Percentiles rank a stretch among this genome's conserved stretches.
Conservation (phyloP, 2,797 vertebrate genomes). For the Prionace glauca region DNA sequence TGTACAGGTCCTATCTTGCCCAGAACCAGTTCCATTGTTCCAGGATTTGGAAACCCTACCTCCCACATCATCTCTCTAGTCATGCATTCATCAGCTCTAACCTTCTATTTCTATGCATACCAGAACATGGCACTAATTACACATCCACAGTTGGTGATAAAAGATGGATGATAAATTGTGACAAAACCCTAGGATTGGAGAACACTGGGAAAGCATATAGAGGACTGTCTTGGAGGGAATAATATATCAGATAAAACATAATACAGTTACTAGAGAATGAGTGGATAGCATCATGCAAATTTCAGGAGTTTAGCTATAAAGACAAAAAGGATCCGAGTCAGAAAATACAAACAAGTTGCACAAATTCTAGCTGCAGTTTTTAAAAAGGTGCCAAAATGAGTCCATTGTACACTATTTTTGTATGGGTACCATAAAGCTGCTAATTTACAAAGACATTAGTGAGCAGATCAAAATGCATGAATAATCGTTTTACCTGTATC, state of each 20-base stretch:
- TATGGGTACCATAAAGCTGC: neutral
- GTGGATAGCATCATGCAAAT: neutral
- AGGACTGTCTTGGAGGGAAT: neutral
- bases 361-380: neutral
- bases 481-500: slow-evolving; percentile 73
- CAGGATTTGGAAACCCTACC: too few species aligned
- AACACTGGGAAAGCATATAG: neutral
- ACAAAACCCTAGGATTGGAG: neutral
- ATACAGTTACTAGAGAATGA: neutral
- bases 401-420: neutral
- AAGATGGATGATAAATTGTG: neutral
- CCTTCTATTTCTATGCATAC: too few species aligned
- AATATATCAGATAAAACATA: neutral
- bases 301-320: neutral
- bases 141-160: neutral
- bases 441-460: neutral
- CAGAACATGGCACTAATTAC: neutral
- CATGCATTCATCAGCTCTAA: too few species aligned
- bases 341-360: neutral
- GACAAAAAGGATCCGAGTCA: neutral
- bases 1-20: too few species aligned
- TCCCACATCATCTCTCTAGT: too few species aligned
- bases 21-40: too few species aligned
- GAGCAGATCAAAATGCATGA: neutral
- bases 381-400: neutral